phyloP scores from a whole-genome alignment of 2,113 vertebrate species.

The Pteruthius melanotis region DNA sequence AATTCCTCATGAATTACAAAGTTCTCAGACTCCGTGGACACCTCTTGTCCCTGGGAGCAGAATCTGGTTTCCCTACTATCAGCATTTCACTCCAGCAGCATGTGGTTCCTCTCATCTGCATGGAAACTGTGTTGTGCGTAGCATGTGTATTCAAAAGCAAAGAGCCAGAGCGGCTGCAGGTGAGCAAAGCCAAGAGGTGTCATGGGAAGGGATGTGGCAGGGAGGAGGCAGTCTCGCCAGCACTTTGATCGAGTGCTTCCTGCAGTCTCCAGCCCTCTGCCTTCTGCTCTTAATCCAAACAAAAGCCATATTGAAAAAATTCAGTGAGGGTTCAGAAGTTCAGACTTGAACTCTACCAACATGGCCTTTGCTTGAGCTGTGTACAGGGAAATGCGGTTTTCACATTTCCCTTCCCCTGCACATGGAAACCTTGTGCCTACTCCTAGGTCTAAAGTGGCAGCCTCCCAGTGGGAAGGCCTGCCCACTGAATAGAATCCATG shows the following conservation, averaged over 20 bases:
- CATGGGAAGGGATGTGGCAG: constrained; percentile 50
- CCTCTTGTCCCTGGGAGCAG: neutral
- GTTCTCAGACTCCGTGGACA: neutral
- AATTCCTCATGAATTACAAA: neutral
- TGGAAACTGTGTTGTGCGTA: neutral
- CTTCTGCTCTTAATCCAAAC: constrained; percentile 57
- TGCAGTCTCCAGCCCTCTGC: constrained; percentile 32
- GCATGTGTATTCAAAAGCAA: constrained; percentile 18
- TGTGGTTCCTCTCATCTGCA: constrained; percentile 34
- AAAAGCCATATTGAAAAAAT: constrained; percentile 40
- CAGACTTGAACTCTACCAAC: neutral
- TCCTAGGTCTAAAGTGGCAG: neutral
- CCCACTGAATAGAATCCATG: neutral
- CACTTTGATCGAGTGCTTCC: constrained; percentile 63
- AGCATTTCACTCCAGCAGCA: neutral
- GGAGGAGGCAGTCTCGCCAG: constrained; percentile 41
- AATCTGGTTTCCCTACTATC: constrained; percentile 16
- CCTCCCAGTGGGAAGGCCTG: neutral
- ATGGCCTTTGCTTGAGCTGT: neutral
- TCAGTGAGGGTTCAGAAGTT: constrained; percentile 41
- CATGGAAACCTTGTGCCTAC: neutral
- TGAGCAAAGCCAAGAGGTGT: constrained; percentile 56
- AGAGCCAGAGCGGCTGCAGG: constrained; percentile 33
- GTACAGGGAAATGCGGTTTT: neutral
- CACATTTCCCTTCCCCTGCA: neutral